Conservation (phyloP, 2,113 vertebrate species). For the Dicaeum eximium region DNA sequence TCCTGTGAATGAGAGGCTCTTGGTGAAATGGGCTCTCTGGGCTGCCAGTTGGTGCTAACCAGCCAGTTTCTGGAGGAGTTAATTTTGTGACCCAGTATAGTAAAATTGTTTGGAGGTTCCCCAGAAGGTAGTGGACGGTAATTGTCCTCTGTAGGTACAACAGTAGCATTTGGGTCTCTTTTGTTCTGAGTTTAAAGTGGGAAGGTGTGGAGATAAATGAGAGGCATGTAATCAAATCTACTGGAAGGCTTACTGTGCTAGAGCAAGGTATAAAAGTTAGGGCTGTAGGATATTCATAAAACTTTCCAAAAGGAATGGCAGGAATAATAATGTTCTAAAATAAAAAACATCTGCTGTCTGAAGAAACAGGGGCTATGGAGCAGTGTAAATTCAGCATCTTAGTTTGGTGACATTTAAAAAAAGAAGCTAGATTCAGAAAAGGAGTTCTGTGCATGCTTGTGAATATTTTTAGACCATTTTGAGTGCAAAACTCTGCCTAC, state of each 20-base stretch:
- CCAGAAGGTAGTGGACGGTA: accelerated
- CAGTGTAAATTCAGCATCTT: not conserved
- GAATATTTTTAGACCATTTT: not conserved
- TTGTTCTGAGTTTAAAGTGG: not conserved
- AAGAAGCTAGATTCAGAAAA: not conserved
- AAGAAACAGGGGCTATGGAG: not conserved
- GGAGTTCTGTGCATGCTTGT: not conserved
- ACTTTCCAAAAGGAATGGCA: not conserved
- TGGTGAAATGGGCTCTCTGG: not conserved
- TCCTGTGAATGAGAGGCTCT: not conserved
- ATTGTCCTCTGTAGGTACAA: not conserved
- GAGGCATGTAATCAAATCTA: not conserved
- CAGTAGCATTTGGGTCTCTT: not conserved
- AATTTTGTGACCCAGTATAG: not conserved
- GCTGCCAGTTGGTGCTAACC: not conserved
- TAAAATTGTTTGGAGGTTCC: not conserved
- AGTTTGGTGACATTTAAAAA: not conserved
- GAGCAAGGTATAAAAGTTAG: not conserved
- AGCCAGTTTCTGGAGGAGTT: not conserved
- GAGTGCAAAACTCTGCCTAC: not conserved
- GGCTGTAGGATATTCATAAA: not conserved
- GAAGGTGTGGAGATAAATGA: not conserved
- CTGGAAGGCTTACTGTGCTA: not conserved
- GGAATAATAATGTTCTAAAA: not conserved
- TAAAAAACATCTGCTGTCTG: not conserved